phyloP scores from a whole-genome alignment of 2,113 vertebrate species.

The Paedocypris sp. region DNA sequence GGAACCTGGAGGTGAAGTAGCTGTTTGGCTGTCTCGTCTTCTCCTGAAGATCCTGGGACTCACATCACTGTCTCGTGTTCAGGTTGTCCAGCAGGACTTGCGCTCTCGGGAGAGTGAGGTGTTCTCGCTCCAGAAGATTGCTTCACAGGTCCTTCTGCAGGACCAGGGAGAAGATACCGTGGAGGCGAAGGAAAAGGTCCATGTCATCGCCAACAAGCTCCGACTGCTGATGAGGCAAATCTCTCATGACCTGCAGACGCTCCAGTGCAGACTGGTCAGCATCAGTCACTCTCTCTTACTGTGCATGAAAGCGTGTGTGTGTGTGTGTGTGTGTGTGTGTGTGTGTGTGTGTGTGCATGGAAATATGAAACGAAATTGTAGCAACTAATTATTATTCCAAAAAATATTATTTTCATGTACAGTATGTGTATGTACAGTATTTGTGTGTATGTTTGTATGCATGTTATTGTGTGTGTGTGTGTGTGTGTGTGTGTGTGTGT shows the following conservation, averaged over 20 bases:
- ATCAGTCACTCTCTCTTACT: neutral
- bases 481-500: too few relatives aligned
- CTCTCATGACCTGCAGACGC: slow-evolving; percentile 50
- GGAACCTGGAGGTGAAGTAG: slow-evolving; percentile 61
- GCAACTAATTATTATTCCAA: too few relatives aligned
- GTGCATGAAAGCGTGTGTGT: neutral
- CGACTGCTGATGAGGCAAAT: slow-evolving; percentile 66
- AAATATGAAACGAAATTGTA: too few relatives aligned
- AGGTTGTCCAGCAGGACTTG: slow-evolving; percentile 76
- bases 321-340: too few relatives aligned
- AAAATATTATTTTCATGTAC: too few relatives aligned
- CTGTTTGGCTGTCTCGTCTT: neutral
- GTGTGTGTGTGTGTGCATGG: too few relatives aligned
- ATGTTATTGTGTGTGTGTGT: too few relatives aligned
- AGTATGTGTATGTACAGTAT: too few relatives aligned
- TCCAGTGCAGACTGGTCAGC: slow-evolving; percentile 64
- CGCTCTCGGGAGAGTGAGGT: slow-evolving; percentile 55
- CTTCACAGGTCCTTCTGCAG: slow-evolving; percentile 66
- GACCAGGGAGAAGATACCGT: slow-evolving; percentile 57
- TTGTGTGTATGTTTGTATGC: too few relatives aligned
- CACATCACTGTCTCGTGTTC: neutral
- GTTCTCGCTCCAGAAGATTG: slow-evolving; percentile 67
- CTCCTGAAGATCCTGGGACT: neutral
- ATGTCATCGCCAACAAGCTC: slow-evolving; percentile 71
- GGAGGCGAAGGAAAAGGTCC: slow-evolving; percentile 80